Base-by-base conservation (phyloP, 2,797 vertebrate genomes). In the Danio jaintianensis region DNA sequence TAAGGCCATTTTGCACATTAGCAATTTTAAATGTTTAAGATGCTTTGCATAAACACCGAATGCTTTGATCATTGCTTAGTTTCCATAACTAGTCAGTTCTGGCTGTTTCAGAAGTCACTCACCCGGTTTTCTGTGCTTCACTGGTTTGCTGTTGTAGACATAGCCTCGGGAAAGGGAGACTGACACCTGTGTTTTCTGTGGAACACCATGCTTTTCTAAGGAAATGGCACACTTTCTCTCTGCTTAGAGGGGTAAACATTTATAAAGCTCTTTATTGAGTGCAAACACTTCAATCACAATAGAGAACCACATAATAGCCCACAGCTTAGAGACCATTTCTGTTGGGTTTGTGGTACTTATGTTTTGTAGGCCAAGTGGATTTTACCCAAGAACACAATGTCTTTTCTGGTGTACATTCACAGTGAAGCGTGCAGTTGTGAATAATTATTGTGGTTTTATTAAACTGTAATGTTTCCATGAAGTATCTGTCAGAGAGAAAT, bases 221-320 rank as follows among this genome's bases (percentile, higher is more conserved):
- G 55, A 16, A 62, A 69, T 12, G 0, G 15, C 36, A 62, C 58
- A 55, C 12, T 50, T 58, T 70, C 47, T 50, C 42, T 69, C 9
- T 52, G 36, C 45, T 71, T 71, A 71, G 18, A 70, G n/a, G 47
- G 9, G 18, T 69, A 16, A 71, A 62, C 67, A 71, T 78, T 78
- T 68, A 55, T 69, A 78, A 78, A 70, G 36, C 66, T 40, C n/a
- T 79, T 59, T 79, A 71, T 79, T 63, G 58, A 72, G 68, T 64
- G 78, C 20, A 64, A 55, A 52, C 68, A 63, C 68, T 79, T 64
- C 16, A 63, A 62, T 72, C 58, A 71, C 20, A 79, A 72, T 63
- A 72, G 78, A 72, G 47, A 53, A 72, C 47, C 10, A 53, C 67
- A 55, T 63, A 72, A 79, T 55, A 79, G 68, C 8, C 45, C 38